These are phyloP conservation scores for Artibeus lituratus DNA, from an alignment of 2,797 vertebrate species.

Conservation along the genomic window DNA sequence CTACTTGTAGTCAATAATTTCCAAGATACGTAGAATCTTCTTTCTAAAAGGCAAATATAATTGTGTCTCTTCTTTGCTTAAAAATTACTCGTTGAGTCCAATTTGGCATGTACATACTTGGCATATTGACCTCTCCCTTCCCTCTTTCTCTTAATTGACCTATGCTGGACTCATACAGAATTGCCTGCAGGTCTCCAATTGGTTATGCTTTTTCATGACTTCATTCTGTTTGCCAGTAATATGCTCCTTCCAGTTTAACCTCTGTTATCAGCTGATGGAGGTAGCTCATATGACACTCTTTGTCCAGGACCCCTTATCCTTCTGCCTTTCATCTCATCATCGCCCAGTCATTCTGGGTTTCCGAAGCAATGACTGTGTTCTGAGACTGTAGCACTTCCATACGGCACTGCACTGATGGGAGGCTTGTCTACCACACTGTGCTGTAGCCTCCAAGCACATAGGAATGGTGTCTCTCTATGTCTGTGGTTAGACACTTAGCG, in stretches of 20 bases:
- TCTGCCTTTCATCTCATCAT: neutral
- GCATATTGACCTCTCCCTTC: neutral
- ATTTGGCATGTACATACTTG: neutral
- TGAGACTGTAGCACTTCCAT: neutral
- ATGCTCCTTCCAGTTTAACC: neutral
- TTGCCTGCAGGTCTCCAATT: neutral
- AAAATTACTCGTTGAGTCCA: neutral
- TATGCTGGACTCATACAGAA: neutral
- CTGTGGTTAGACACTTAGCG: neutral
- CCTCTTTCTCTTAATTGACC: neutral
- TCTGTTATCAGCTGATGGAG: neutral
- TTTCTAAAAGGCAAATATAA: neutral
- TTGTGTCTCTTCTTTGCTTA: neutral
- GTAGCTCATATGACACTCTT: neutral
- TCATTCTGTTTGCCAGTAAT: neutral
- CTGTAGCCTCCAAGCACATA: neutral
- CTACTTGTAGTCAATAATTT: neutral
- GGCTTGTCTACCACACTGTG: neutral
- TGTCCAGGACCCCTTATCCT: neutral
- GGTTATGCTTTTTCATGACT: neutral
- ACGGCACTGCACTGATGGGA: neutral
- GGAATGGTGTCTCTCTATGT: neutral
- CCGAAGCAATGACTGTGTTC: neutral
- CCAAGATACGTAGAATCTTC: neutral
- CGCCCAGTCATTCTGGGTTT: neutral